Evolutionary conservation across 1,140 invertebrate genomes (phyloP), one percentile per base, ranked within the genome.

Genomic region (Pararge aegeria): DNA sequence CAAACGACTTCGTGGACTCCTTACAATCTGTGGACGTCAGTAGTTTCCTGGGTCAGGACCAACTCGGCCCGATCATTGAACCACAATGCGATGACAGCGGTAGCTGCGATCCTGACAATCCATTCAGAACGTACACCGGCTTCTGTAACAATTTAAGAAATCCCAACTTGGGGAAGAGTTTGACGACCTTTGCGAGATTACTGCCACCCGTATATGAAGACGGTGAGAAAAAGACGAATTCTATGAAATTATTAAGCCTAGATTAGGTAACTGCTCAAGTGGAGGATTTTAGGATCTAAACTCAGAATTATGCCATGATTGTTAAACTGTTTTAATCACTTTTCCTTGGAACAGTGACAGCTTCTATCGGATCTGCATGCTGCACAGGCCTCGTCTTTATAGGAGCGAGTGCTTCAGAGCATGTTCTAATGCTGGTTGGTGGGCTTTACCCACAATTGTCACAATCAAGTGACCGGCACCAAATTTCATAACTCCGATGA

Each of bases 81-180:
- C 87, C 90, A 0, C 91, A 93, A 53, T 94, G 93, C 34, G 94
- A 94, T 19, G 94, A 96, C 59, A 91, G 91, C 13, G 89, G 90
- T 0, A 86, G 93, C 5, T 99, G 97, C 71, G 95, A 98, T 75
- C 92, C 95, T 0, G 94, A 93, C 0, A 92, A 92, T 0, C 95
- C 95, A 0, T 98, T 96, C 87, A 92, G 97, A 64, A 95, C 94
- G 0, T 92, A 94, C 27, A 96, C 95, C 0, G 97, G 97, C 2
- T 94, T 97, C 69, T 99, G 97, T 73, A 99, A 98, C 76, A 98
- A 98, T 80, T 81, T 98, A 5, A 91, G 94, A 9, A 95, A 97
- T 75, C 97, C 97, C 0, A 94, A 93, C 59, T 93, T 95, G 61
- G 97, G 96, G 2, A 96, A 96, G 78, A 95, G 95, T 66, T 89